Evolutionary conservation across 2,888 invertebrate genomes (phyloP).

Genomic region (Resseliella maxima): DNA sequence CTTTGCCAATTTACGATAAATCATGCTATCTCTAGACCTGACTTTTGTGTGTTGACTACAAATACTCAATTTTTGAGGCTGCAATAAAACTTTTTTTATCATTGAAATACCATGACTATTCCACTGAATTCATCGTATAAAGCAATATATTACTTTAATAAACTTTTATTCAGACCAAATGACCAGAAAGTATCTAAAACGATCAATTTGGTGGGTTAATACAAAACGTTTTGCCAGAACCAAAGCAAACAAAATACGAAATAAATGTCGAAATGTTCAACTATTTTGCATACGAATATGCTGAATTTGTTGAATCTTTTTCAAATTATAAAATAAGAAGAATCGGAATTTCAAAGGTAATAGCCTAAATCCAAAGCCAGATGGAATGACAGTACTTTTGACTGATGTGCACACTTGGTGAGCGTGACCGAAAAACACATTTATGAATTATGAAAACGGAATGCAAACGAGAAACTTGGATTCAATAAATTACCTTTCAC

Average conservation of each 20-base stretch:
- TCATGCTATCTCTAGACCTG: neutral
- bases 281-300: neutral
- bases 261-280: neutral
- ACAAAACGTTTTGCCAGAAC: neutral
- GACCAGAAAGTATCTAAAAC: neutral
- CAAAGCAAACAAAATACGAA: too few relatives aligned
- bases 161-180: conserved; percentile 33
- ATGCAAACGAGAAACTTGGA: neutral
- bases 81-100: neutral
- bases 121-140: conserved; percentile 6
- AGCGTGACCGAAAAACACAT: neutral
- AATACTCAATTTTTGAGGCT: neutral
- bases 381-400: neutral
- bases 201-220: neutral
- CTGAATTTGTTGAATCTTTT: neutral
- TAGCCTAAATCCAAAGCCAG: neutral
- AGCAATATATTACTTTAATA: neutral
- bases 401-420: neutral
- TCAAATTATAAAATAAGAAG: neutral
- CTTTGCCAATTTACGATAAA: conserved; percentile 8
- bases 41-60: neutral
- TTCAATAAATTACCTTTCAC: neutral
- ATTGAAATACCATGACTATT: neutral
- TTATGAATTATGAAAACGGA: neutral
- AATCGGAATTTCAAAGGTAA: neutral